Base-by-base conservation (phyloP, 2,888 invertebrate genomes). In the Philaethria dido region DNA sequence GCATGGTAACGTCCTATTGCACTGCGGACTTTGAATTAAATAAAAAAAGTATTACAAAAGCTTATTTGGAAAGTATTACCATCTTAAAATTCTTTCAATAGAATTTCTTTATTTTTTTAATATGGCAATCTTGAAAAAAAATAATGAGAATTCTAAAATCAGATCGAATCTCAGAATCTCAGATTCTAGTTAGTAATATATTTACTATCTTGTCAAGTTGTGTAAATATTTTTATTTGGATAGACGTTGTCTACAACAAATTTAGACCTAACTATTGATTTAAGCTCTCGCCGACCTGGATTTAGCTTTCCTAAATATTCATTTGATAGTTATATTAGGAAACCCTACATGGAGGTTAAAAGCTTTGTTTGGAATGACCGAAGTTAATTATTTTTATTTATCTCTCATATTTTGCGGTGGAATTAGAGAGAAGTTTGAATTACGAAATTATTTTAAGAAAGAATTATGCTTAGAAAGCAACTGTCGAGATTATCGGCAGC, bases 1-100 rank as follows among this genome's bases (percentile, higher is more conserved):
- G 70, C 70, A 72, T 70, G 70, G 47, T 45, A 59, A 20, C 52
- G 67, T 59, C 52, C 39, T 68, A 44, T 63, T 65, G 63, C 67
- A 71, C 61, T 66, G 50, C 6, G 44, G 48, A 48, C 20, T 20
- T 13, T 3, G 11, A 1, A 5, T n/a, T 14, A 52, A 33, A 54
- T 2, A 22, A 57, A 22, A 16, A 36, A 25, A 42, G 8, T 22
- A 16, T 14, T 25, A 16, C 16, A 4, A 44, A n/a, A 29, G 25
- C 25, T 2, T n/a, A 52, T 20, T 47, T n/a, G 25, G 25, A 11
- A 25, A 22, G n/a, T 50, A 25, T 50, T n/a, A 3, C 9, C 1
- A 9, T 36, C n/a, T n/a, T n/a, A n/a, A n/a, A n/a, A n/a, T n/a
- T n/a, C n/a, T n/a, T n/a, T n/a, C n/a, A n/a, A n/a, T n/a, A n/a